phyloP scores from a whole-genome alignment of 2,888 invertebrate genomes.

The Micoletzkya japonica region DNA sequence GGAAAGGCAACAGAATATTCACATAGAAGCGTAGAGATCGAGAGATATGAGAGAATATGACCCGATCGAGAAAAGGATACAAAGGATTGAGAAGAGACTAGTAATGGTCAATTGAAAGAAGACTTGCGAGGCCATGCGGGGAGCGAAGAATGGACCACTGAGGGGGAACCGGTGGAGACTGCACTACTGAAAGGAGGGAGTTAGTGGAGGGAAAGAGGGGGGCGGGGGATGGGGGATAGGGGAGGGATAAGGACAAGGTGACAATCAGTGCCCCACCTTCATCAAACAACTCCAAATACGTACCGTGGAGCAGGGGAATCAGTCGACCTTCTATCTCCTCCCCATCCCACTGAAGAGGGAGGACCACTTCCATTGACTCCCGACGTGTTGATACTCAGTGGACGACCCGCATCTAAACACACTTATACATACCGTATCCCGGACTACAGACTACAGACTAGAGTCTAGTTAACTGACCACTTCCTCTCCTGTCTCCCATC shows the following conservation, averaged over 20 bases:
- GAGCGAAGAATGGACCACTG: background rate
- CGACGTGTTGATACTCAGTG: slow-evolving; percentile 8
- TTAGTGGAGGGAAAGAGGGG: too few species aligned
- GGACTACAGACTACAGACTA: too few species aligned
- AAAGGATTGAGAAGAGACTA: background rate
- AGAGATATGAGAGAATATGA: background rate
- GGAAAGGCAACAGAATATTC: too few species aligned
- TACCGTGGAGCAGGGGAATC: slow-evolving; percentile 1
- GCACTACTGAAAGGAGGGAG: background rate
- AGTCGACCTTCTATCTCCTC: background rate
- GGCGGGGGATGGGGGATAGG: slow-evolving; percentile 6
- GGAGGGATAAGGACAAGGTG: too few species aligned
- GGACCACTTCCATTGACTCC: slow-evolving; percentile 24
- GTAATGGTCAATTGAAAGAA: background rate
- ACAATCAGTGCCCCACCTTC: background rate
- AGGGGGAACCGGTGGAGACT: background rate
- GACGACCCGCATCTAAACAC: slow-evolving; percentile 10
- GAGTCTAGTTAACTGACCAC: too few species aligned
- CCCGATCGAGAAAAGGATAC: background rate
- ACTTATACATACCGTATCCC: background rate
- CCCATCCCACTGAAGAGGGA: background rate
- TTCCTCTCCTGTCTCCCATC: slow-evolving; percentile 10
- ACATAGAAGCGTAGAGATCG: too few species aligned
- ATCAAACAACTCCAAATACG: background rate
- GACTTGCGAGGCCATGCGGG: background rate